These are phyloP conservation scores for Patella depressa DNA, from an alignment of 2,888 invertebrate species.

Conservation along the genomic window DNA sequence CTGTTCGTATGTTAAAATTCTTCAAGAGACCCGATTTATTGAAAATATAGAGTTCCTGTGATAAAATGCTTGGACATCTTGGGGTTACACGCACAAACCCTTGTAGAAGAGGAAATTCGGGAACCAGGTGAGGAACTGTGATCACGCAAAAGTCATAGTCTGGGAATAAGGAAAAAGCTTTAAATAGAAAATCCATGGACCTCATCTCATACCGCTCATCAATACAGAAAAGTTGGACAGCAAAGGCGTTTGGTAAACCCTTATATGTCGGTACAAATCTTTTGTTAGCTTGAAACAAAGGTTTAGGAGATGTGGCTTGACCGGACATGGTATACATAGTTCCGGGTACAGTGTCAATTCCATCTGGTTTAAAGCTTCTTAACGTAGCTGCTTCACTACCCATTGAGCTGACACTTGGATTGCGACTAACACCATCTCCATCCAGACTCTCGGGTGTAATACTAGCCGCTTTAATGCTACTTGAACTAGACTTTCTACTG, in stretches of 20 bases:
- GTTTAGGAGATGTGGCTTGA: background rate
- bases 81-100: conserved; percentile 70
- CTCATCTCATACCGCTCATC: conserved; percentile 71
- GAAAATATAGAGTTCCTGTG: conserved; percentile 71
- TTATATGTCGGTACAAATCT: conserved; percentile 65
- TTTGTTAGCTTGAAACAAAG: conserved; percentile 27
- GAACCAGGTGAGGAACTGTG: conserved; percentile 70
- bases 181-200: conserved; percentile 68
- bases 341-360: no score
- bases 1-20: conserved; percentile 65
- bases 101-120: conserved; percentile 71
- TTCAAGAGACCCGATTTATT: conserved; percentile 68
- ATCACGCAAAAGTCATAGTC: conserved; percentile 67
- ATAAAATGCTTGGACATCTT: conserved; percentile 63
- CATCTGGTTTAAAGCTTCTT: no score
- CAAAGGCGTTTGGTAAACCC: conserved; percentile 66
- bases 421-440: no score
- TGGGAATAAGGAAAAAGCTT: conserved; percentile 69
- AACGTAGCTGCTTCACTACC: no score
- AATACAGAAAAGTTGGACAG: conserved; percentile 71
- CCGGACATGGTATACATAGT: no score
- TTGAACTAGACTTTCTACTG: background rate
- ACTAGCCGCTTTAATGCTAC: no score
- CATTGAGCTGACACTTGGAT: no score
- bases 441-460: no score